Percentiles rank a stretch among this genome's conserved stretches.
Evolutionary conservation across 2,113 vertebrate genomes (phyloP).

Genomic region (Leucopsar rothschildi): DNA sequence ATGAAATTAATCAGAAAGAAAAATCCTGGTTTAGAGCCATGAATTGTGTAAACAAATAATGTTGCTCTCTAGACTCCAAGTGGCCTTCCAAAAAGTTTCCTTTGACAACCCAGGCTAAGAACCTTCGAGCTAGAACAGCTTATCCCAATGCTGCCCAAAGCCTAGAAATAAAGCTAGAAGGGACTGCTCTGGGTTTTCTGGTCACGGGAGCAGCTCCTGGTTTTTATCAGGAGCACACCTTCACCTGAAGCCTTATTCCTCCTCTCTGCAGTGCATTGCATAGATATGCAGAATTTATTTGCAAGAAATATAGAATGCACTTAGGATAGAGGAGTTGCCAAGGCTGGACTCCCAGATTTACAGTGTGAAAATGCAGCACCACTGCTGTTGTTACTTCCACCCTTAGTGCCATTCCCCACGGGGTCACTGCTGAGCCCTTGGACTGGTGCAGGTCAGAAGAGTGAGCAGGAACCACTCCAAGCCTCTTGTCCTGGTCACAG

Average conservation of each 20-base stretch:
- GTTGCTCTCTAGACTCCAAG: background rate
- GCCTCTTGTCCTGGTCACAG: background rate
- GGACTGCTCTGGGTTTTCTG: background rate
- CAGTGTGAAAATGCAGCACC: rapidly evolving
- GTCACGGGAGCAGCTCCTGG: background rate
- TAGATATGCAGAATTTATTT: background rate
- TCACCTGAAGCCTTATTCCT: background rate
- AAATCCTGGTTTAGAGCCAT: background rate
- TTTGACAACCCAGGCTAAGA: background rate
- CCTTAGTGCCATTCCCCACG: rapidly evolving
- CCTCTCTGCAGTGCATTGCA: background rate
- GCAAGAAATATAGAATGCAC: background rate
- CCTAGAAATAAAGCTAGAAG: background rate
- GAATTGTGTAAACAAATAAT: background rate
- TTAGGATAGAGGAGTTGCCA: background rate
- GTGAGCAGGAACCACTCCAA: background rate
- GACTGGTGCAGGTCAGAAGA: background rate
- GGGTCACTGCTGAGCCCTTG: background rate
- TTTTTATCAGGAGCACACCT: background rate
- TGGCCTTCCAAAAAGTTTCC: background rate
- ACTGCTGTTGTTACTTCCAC: background rate
- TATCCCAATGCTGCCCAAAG: background rate
- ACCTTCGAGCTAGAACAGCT: background rate
- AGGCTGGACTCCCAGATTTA: background rate
- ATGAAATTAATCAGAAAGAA: background rate